Base-by-base conservation (phyloP, 2,113 vertebrate species). In the Haemorhous mexicanus region DNA sequence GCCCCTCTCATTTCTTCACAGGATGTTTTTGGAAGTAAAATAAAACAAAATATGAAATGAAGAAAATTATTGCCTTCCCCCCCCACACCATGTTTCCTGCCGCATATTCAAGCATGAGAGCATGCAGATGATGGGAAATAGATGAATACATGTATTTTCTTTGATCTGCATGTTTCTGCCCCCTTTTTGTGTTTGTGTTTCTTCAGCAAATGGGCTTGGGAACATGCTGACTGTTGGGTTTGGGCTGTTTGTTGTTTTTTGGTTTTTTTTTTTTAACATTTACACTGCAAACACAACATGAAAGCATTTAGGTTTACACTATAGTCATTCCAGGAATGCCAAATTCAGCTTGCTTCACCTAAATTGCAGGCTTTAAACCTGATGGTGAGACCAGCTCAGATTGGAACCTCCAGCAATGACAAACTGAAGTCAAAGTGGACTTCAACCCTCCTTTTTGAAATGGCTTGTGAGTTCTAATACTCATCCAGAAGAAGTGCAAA, bases 231-330 rank as follows among this genome's bases (percentile, higher is more conserved):
- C 70, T 52, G 6, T 58, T 83, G 16, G 19, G 21, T 63, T 79
- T 79, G 24, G 24, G 13, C 24, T 70, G 27, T 55, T 75, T 35
- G 8, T 18, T 77, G 17, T 1, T 19, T 19, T 22, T 37, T 43
- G 15, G 15, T 1, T 23, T 22, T 41, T 62, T 18, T 19, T 19
- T 10, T 88, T 69, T 11, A 68, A 66, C 91, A 95, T 94, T 96
- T 86, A 68, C 64, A 70, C 52, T 72, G 52, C 64, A 95, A 93
- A 94, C 52, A 87, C 7, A 72, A 90, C 64, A 94, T 94, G 68
- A 96, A 95, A 96, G 75, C 68, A 46, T 68, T 93, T 74, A 4
- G 4, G 70, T 84, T 77, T 66, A 91, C 64, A 72, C 28, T 46
- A 37, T 0, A 74, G 63, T 61, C 63, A 78, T 89, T 92, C 79